Conservation (phyloP, 2,888 invertebrate genomes). For the Rugalucina vietnamica region DNA sequence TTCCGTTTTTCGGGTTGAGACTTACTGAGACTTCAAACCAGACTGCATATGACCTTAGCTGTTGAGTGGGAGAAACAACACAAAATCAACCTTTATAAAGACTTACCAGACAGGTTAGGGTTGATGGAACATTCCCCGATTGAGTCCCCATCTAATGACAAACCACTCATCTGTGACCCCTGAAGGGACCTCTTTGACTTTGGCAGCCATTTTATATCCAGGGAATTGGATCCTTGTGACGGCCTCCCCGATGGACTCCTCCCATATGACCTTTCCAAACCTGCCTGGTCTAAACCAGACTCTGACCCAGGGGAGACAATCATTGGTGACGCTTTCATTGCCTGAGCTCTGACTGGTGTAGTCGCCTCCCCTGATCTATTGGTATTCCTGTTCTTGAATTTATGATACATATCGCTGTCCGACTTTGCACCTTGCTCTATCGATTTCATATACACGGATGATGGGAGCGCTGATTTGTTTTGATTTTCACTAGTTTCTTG, state of each 20-base stretch:
- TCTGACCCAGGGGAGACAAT: constrained; percentile 37
- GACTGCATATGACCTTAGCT: too few relatives aligned
- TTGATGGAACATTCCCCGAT: constrained; percentile 80
- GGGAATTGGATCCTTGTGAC: constrained; percentile 66
- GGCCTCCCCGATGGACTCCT: neutral
- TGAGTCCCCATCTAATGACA: constrained; percentile 73
- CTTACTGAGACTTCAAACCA: too few relatives aligned
- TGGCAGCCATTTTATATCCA: constrained; percentile 68
- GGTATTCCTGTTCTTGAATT: constrained; percentile 77
- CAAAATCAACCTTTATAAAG: neutral
- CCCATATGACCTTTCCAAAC: neutral
- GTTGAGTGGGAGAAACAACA: too few relatives aligned
- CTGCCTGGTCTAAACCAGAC: neutral
- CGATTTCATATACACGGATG: constrained; percentile 71
- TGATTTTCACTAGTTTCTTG: neutral
- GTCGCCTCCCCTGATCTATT: constrained; percentile 59
- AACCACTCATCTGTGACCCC: constrained; percentile 67
- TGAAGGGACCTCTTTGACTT: constrained; percentile 65
- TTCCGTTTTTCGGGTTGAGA: too few relatives aligned
- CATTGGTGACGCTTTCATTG: constrained; percentile 64
- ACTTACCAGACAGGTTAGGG: constrained; percentile 75
- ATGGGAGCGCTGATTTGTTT: constrained; percentile 24
- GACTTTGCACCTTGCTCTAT: constrained; percentile 74
- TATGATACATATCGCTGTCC: constrained; percentile 77
- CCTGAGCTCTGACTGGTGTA: constrained; percentile 51